Evolutionary conservation across 2,113 vertebrate genomes (phyloP), one percentile per base, ranked within the genome.

Genomic region (Sarotherodon lohbergeri): DNA sequence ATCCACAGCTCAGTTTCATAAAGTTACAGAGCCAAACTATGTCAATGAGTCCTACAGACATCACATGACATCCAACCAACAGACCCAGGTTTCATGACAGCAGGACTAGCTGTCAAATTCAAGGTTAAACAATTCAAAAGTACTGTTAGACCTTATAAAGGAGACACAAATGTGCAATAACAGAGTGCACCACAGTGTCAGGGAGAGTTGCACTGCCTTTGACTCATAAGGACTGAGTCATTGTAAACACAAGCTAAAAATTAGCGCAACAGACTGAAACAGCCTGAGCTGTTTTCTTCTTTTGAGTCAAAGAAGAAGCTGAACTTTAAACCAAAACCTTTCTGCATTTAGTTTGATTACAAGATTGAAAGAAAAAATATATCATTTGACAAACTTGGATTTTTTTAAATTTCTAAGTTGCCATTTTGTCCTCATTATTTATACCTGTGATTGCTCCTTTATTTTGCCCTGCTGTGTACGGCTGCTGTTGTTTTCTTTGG

Each of bases 1-100:
- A 52, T 0, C 50, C 50, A 52, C 50, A 52, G 19, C 50, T 52
- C 19, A 52, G 50, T 52, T 52, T 52, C 19, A 54, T 54, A 19
- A 54, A 54, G 50, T 54, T 54, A 52, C 50, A 52, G 50, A n/a
- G 19, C 19, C 19, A 52, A 52, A 54, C 19, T 54, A 54, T n/a
- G 50, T 54, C 0, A 0, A n/a, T 54, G 50, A 54, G 50, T 54
- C 4, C 19, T 5, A 54, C 50, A 54, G 50, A 54, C 50, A n/a
- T 54, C 50, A 54, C 50, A 54, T 54, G 19, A 54, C 50, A 54
- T 54, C 50, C 1, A 1, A 54, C 50, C 50, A 54, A 54, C 50
- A 54, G 2, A 54, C 8, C 52, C 52, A 11, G 52, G 52, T 54
- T 54, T 54, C 52, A 54, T 1, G 52, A 22, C 52, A 54, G 50